Evolutionary conservation across 2,888 invertebrate species (phyloP), one percentile per base, ranked within the genome.

Genomic region (Rhamphomyia laevipes): DNA sequence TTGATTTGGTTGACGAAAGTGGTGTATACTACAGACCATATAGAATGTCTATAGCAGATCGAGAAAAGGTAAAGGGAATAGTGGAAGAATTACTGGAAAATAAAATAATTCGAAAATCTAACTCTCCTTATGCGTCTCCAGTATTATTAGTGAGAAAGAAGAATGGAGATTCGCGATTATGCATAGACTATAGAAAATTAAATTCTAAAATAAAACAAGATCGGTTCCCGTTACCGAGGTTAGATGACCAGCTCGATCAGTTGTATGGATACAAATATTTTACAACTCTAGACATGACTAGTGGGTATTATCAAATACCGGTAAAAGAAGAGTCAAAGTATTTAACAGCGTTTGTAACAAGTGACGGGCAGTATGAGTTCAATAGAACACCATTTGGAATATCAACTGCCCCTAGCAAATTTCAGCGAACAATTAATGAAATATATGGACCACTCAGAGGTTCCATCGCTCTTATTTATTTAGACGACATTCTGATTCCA

Each of bases 351-450:
- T 45, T 45, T 35, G 45, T 7, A 9, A 45, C 13, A 18, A n/a
- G n/a, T n/a, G n/a, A n/a, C n/a, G 62, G 63, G 2, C 53, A 61
- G 3, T 66, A 54, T 37, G 58, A 64, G 51, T 64, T 57, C 44
- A 33, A 51, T 1, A 17, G 54, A 1, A 59, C 65, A 59, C 61
- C 63, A 1, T 69, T 65, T 48, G 65, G 64, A 1, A 52, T 64
- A 3, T 33, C 52, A 2, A 64, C 63, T 48, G 61, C 63, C 1
- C 61, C 61, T 7, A 51, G 54, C 3, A 54, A 56, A n/a, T 65
- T 64, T 52, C 63, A 63, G 47, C 37, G 59, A 17, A 47, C 59
- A 27, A 59, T 64, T 13, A 48, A 48, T 21, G 43, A 21, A n/a
- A n/a, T 51, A 9, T 35, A 45, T 4, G 35, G 41, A 12, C 43